A percentile compares a stretch with the other conserved stretches of the same genome.
Evolutionary conservation across 2,888 invertebrate species (phyloP).

Genomic region (Lapara coniferarum): DNA sequence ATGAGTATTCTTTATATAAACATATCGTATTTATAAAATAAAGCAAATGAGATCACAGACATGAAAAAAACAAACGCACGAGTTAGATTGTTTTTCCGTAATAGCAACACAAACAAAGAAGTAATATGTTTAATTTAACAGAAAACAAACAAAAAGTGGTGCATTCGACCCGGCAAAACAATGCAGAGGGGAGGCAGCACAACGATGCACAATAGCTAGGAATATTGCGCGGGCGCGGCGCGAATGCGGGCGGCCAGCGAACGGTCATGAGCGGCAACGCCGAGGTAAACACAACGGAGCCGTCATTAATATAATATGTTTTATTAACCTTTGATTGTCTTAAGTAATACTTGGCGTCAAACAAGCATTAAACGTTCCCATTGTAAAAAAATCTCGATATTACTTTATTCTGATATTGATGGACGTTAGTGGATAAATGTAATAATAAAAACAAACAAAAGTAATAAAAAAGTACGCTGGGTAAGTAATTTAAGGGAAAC

Average conservation of each 20-base stretch:
- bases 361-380: too few relatives aligned
- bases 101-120: constrained; percentile 22
- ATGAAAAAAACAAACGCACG: background rate
- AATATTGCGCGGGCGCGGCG: constrained; percentile 8
- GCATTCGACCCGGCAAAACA: constrained; percentile 18
- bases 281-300: background rate
- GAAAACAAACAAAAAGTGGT: constrained; percentile 23
- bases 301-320: too few relatives aligned
- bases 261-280: background rate
- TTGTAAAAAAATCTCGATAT: too few relatives aligned
- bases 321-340: too few relatives aligned
- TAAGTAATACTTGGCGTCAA: too few relatives aligned
- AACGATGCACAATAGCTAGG: constrained; percentile 19
- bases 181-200: constrained; percentile 13
- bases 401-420: too few relatives aligned
- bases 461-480: too few relatives aligned
- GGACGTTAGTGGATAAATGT: too few relatives aligned
- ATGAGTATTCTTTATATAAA: background rate
- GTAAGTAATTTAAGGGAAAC: too few relatives aligned
- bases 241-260: background rate
- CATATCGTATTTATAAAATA: background rate
- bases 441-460: too few relatives aligned
- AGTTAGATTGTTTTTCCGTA: constrained; percentile 20
- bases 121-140: constrained; percentile 25
- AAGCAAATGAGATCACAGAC: too few relatives aligned